Evolutionary conservation across 2,888 invertebrate genomes (phyloP), one percentile per base, ranked within the genome.

Genomic region (Sisyra terminalis): DNA sequence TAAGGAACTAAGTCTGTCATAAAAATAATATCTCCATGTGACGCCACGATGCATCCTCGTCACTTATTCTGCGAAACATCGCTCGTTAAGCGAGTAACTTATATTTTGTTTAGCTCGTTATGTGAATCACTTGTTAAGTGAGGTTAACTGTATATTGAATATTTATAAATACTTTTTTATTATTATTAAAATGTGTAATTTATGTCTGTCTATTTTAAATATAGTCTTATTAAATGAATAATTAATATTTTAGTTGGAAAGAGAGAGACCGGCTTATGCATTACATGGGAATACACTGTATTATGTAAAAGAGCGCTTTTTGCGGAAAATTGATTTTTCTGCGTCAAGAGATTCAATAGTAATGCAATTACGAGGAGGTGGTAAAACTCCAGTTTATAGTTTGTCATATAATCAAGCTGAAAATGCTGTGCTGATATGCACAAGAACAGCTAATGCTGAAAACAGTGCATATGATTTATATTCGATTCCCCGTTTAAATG

Each of bases 371-470:
- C 77, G 92, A 52, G 86, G 85, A 0, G 76, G 80, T 24, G 78
- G 80, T 29, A 74, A 83, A 44, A 73, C 75, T 3, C 80, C 80
- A 2, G 78, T 85, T 0, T 77, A 77, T 57, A 87, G 87, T 56
- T 86, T 98, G 79, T 92, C 93, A 0, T 88, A 93, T 57, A 98
- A 98, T 65, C 94, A 93, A 49, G 96, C 97, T 10, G 89, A 98
- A 55, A 92, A 94, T 69, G 86, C 92, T 29, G 84, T 97, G 46
- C 67, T 98, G 1, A 71, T 97, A 17, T 87, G 88, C 43, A 84
- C 85, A 0, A 71, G 88, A 47, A 78, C 86, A 0, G 70, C 73
- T 35, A 86, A 80, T 58, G 61, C 80, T 29, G 98, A 98, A 58
- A 90, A 83, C 57, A 84, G 85, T 57, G 83, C 86, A 5, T 98